Base-by-base conservation (phyloP, 2,797 vertebrate genomes). In the Lates japonicus region DNA sequence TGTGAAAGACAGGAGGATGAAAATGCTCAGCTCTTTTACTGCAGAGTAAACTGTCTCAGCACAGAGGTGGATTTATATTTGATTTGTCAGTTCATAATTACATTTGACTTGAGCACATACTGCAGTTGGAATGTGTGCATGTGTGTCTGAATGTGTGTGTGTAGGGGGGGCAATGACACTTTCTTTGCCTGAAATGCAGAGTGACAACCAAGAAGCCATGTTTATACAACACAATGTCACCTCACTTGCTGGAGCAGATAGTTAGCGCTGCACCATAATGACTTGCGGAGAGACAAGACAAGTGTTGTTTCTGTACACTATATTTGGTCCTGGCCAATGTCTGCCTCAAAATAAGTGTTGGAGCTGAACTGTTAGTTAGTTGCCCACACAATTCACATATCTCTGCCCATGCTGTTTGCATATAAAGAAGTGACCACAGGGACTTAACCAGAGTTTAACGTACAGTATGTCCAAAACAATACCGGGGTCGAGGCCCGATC, bases 341-440 rank as follows among this genome's bases (percentile, higher is more conserved):
- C 87, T 85, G 88, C 72, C 89, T 88, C 67, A 71, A 86, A 92
- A 87, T 89, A 93, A 68, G 72, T 54, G 71, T 55, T 67, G 37
- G 69, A 76, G 66, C 70, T 51, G 61, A 90, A 80, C 60, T 76
- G 66, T 92, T 76, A 64, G 57, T 78, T 71, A 58, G 60, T 19
- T 48, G 25, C 58, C 85, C 84, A 86, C 89, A 90, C 64, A 58
- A 59, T 83, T 81, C 64, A 85, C 88, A 87, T 84, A 78, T 88
- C 67, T 87, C 37, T 68, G 52, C 49, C 7, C 19, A 1, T 65
- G 65, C 25, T 84, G 52, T 88, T 76, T 65, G 61, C 67, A 42
- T 84, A 77, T 70, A 49, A 71, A 88, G 69, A 65, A 69, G 46
- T 2, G 66, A 74, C 82, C 78, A 68, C 84, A 70, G 83, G 76